phyloP scores from a whole-genome alignment of 2,888 invertebrate species.

The Folsomia manolachei region DNA sequence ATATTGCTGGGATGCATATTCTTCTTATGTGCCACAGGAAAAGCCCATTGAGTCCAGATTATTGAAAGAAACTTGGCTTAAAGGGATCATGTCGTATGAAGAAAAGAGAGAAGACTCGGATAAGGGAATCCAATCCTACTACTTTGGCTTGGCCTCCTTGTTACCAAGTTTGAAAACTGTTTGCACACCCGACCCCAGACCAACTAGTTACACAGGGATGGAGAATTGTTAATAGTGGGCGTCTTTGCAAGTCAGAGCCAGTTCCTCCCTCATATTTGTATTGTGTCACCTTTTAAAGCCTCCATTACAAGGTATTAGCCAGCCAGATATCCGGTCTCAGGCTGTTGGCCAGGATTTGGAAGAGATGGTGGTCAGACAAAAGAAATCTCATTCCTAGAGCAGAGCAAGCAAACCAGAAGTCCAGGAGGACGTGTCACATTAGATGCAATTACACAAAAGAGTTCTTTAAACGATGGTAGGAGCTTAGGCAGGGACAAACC shows the following conservation, averaged over 20 bases:
- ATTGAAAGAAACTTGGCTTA: neutral
- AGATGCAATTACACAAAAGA: conserved; percentile 10
- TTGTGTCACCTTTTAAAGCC: conserved; percentile 6
- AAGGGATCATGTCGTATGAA: neutral
- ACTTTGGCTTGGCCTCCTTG: neutral
- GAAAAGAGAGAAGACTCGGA: too few relatives aligned
- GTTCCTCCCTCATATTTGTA: conserved; percentile 6
- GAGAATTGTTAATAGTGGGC: neutral
- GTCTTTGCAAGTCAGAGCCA: neutral
- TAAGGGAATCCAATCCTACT: neutral
- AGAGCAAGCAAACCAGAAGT: neutral
- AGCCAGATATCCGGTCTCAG: neutral
- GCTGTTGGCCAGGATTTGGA: neutral
- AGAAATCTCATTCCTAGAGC: neutral
- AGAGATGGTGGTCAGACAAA: neutral
- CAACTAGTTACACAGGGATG: neutral
- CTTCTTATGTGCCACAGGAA: too few relatives aligned
- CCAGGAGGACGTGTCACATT: neutral
- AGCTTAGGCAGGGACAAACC: too few relatives aligned
- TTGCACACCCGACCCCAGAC: neutral
- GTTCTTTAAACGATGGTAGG: neutral
- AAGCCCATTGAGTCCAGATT: neutral
- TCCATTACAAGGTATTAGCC: neutral
- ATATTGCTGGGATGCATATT: neutral
- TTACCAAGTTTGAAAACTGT: neutral